A percentile compares a stretch with the other conserved stretches of the same genome.
Conservation (phyloP, 2,113 vertebrate genomes). For the Ellobius talpinus region DNA sequence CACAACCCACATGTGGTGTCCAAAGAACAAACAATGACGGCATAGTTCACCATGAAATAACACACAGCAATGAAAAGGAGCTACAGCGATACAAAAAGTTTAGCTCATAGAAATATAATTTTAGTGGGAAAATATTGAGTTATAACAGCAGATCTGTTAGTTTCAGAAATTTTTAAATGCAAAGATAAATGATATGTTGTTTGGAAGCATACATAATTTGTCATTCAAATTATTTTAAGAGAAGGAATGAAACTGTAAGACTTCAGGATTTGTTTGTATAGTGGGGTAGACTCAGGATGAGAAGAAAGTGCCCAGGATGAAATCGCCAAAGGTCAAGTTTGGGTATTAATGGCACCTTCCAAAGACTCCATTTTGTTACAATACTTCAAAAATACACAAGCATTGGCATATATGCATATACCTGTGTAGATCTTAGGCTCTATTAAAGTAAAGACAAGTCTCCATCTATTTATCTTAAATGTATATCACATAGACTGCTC, state of each 20-base stretch:
- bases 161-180: conserved; percentile 26
- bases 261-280: neutral
- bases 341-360: neutral
- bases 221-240: neutral
- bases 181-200: conserved; percentile 3
- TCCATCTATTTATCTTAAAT: neutral
- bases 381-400: neutral
- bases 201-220: neutral
- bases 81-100: neutral
- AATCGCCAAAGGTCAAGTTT: neutral
- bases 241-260: neutral
- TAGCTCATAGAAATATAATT: neutral
- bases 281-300: neutral
- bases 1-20: neutral
- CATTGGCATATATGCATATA: too few species aligned
- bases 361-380: neutral
- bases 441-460: neutral
- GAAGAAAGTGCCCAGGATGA: neutral
- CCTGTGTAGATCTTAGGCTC: neutral
- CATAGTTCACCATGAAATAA: neutral
- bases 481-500: neutral
- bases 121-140: neutral
- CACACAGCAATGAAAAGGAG: neutral
- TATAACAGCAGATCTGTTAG: neutral
- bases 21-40: neutral